Evolutionary conservation across 2,888 invertebrate genomes (phyloP), one percentile per base, ranked within the genome.

Genomic region (Cerastoderma edule): DNA sequence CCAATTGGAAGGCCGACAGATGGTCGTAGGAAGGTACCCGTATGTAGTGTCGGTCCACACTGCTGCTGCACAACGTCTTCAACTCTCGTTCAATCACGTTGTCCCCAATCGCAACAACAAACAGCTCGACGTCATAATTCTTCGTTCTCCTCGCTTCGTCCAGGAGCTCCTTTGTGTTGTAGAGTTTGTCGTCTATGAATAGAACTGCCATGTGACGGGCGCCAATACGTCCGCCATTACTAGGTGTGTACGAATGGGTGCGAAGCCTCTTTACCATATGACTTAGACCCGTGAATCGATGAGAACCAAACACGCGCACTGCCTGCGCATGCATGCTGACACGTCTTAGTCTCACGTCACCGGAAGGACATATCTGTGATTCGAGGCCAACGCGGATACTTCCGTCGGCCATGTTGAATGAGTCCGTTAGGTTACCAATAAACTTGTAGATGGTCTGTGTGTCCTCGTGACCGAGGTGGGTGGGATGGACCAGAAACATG

Each of bases 401-500:
- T 19, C 84, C 86, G 6, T 78, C 56, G 13, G 80, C 80, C 67
- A 87, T 83, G 64, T 85, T 84, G 71, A 89, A 87, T 46, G 85
- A 76, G 10, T 80, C 63, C 8, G 85, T 71, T 6, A 89, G 57
- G 22, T 81, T 71, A 6, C 77, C 71, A 6, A 90, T 83, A 72
- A 89, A 90, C 10, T 73, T 65, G 44, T 80, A 75, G 4, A 88
- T 74, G 8, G 48, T 60, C 0, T 28, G 46, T 6, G 83, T 75
- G 19, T 85, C 70, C 4, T 33, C 28, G 1, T 66, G 19, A 16
- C 87, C 85, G 65, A 87, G 50, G 8, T 75, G 77, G 2, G 74
- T 66, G 3, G 84, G 78, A 56, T 90, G 87, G 50, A 88, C 79
- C 13, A 88, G 75, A 65, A 91, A 90, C 75, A 90, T 83, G 19